These are phyloP conservation scores for Danio tinwini DNA, from an alignment of 2,797 vertebrate species.

Conservation along the genomic window DNA sequence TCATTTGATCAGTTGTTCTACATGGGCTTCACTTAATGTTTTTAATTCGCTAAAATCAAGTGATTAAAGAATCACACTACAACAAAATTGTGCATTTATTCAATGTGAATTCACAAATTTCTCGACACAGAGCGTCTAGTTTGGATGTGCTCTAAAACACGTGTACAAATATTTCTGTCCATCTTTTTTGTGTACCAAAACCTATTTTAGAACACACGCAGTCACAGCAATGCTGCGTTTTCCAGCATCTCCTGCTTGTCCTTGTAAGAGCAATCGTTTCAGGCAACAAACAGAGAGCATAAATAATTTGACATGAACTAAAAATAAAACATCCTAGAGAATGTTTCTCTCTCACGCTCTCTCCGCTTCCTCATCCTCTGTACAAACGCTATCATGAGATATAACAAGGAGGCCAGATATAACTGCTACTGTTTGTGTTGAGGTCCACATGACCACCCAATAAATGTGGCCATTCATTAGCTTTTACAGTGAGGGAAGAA, in stretches of 20 bases:
- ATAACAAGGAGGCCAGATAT: conserved; percentile 63
- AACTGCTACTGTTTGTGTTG: conserved; percentile 58
- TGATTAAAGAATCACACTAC: no score
- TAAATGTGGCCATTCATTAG: conserved; percentile 70
- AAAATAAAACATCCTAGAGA: conserved; percentile 45
- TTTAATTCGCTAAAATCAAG: no score
- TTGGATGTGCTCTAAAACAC: neutral
- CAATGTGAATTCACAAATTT: neutral
- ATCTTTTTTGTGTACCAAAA: neutral
- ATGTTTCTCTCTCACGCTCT: conserved; percentile 28
- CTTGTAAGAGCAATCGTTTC: conserved; percentile 14
- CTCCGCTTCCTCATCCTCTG: conserved; percentile 20
- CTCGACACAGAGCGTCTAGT: neutral
- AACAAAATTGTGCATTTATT: neutral
- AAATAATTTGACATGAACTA: conserved; percentile 39
- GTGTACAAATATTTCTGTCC: neutral
- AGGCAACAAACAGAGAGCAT: conserved; percentile 21
- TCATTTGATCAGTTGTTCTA: no score
- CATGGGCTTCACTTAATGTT: no score
- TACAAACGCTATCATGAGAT: conserved; percentile 67
- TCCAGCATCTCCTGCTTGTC: neutral
- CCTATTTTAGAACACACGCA: neutral
- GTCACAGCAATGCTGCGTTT: conserved; percentile 4
- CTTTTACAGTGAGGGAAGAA: conserved; percentile 31
- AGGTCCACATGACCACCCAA: conserved; percentile 70